Evolutionary conservation across 2,797 vertebrate genomes (phyloP).

Genomic region (Rhincodon typus): DNA sequence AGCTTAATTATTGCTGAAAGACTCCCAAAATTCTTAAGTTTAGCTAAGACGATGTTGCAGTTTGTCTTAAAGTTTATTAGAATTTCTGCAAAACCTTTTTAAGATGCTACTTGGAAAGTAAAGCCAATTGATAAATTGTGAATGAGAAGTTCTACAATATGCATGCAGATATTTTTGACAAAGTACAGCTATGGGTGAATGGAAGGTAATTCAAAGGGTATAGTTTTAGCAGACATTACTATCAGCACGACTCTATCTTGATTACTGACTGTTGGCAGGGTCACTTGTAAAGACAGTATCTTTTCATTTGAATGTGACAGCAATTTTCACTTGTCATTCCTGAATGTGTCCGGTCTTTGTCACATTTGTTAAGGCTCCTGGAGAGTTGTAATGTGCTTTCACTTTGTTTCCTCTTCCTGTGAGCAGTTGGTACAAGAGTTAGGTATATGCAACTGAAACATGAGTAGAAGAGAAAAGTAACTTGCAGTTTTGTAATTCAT

Average conservation of each 20-base stretch:
- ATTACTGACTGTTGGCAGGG: no score
- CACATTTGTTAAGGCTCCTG: neutral
- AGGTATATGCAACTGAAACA: neutral
- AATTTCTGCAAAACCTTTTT: neutral
- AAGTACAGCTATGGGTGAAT: neutral
- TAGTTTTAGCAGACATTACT: neutral
- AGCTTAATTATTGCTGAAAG: neutral
- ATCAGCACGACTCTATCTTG: no score
- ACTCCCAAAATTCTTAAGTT: neutral
- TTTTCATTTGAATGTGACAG: no score
- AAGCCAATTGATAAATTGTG: neutral
- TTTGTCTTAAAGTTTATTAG: neutral
- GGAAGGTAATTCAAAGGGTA: neutral
- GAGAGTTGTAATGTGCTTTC: neutral
- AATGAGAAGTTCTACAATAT: neutral
- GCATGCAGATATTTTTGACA: neutral
- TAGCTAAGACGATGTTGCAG: neutral
- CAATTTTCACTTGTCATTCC: neutral
- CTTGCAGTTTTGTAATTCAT: neutral
- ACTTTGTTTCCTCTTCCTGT: neutral
- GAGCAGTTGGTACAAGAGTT: neutral
- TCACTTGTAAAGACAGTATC: no score
- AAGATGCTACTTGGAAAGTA: neutral
- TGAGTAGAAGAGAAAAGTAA: neutral
- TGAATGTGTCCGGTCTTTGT: neutral